Base-by-base conservation (phyloP, 2,113 vertebrate species). In the Notarius lentiginosus region DNA sequence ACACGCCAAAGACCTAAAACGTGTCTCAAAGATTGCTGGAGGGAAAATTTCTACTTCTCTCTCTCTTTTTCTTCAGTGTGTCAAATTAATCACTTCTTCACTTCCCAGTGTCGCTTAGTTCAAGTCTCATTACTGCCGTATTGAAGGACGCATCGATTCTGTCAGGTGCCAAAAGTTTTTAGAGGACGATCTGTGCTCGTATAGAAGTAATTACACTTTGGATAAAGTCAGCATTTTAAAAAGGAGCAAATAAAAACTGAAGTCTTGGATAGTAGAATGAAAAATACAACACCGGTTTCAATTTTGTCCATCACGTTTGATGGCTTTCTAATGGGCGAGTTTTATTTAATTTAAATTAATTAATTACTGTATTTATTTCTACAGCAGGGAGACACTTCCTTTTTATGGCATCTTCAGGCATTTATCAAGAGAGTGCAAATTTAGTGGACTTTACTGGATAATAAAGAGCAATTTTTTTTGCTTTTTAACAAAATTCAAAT, bases 141-240 rank as follows among this genome's bases (percentile, higher is more conserved):
- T 47, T 65, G 66, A 86, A 83, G 5, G 80, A 55, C 15, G 12
- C 58, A 47, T 30, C n/a, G 49, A 49, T 84, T 86, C 81, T 83
- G 72, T 79, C 79, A 58, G 79, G 84, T 20, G 30, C 14, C 51
- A 73, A 61, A 83, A 7, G 41, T 53, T 83, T 86, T 76, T 27
- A 79, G 82, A 49, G 84, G 30, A 81, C 47, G 55, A 51, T 24
- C 47, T 41, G 9, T 51, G 66, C 73, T 70, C 60, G 49, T 63
- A 5, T 27, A 41, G 68, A 9, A 30, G 65, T 30, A 14, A 66
- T 66, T 14, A 5, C 8, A 30, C 8, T 68, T 68, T 68, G 7
- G 12, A 24, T 51, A 7, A 66, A 88, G 79, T 88, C 80, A 41
- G n/a, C 10, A 41, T 84, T 76, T 76, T 24, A 17, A 75, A 61